phyloP scores from a whole-genome alignment of 2,113 vertebrate species.

The Buteo buteo region DNA sequence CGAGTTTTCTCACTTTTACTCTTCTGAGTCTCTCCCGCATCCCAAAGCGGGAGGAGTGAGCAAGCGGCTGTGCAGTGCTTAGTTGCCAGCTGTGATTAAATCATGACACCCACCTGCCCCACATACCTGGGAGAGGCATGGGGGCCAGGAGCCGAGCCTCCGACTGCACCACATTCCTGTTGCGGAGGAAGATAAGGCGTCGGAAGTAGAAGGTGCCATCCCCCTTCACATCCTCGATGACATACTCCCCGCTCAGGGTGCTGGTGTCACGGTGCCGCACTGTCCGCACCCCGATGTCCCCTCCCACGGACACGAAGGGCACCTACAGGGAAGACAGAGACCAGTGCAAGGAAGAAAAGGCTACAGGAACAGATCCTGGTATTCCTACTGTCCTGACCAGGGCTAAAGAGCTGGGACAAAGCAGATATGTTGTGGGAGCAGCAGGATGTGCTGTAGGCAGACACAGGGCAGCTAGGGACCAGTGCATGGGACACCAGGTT shows the following conservation, averaged over 20 bases:
- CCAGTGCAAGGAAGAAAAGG: not conserved
- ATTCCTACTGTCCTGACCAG: not conserved
- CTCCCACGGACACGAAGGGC: conserved; percentile 92
- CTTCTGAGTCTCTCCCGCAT: too few species aligned
- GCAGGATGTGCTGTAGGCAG: not conserved
- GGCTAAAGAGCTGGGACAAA: not conserved
- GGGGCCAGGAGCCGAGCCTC: conserved; percentile 81
- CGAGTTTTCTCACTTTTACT: too few species aligned
- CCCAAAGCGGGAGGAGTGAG: too few species aligned
- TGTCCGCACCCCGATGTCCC: conserved; percentile 87
- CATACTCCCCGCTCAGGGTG: conserved; percentile 85
- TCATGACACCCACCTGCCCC: not conserved
- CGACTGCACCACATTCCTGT: conserved; percentile 88
- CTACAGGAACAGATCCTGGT: not conserved
- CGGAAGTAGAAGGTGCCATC: conserved; percentile 83
- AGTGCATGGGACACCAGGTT: not conserved
- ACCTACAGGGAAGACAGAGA: conserved; percentile 71
- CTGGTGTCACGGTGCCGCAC: conserved; percentile 79
- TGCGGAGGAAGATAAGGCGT: conserved; percentile 89
- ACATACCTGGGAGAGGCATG: conserved; percentile 45
- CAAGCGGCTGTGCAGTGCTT: too few species aligned
- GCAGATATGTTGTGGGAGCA: not conserved
- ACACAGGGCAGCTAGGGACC: not conserved
- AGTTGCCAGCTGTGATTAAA: too few species aligned
- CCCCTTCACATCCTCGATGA: conserved; percentile 91